phyloP scores from a whole-genome alignment of 1,140 invertebrate genomes.

The Augochlora pura region DNA sequence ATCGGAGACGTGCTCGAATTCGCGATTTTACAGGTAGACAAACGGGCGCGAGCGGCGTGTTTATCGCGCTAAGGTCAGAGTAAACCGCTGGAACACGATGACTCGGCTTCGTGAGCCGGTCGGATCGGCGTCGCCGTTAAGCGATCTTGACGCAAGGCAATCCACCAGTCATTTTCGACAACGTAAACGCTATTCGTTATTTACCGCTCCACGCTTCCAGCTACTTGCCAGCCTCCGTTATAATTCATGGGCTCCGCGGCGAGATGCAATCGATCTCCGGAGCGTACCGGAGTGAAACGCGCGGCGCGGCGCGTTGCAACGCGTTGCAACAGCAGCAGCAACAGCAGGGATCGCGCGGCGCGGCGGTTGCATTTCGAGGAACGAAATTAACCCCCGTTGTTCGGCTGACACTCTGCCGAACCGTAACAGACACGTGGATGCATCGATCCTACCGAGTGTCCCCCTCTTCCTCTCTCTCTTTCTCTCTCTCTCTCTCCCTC shows the following conservation, averaged over 20 bases:
- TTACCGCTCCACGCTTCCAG: slow-evolving; percentile 32
- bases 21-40: not conserved
- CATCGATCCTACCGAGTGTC: not conserved
- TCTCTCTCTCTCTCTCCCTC: not conserved
- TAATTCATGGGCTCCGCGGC: slow-evolving; percentile 30
- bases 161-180: slow-evolving; percentile 46
- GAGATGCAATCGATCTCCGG: slow-evolving; percentile 40
- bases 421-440: not conserved
- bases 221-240: slow-evolving; percentile 30
- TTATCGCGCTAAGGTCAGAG: not conserved
- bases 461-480: not conserved
- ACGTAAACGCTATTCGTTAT: slow-evolving; percentile 43
- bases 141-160: slow-evolving; percentile 40
- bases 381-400: slow-evolving; percentile 17
- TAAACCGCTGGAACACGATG: slow-evolving; percentile 27
- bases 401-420: not conserved
- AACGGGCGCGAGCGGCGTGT: slow-evolving; percentile 4
- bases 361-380: slow-evolving; percentile 2
- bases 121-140: slow-evolving; percentile 15
- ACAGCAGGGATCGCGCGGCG: too few relatives aligned
- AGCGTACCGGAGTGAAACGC: not conserved
- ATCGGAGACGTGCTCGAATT: too few relatives aligned
- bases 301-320: not conserved
- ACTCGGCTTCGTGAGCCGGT: slow-evolving; percentile 6
- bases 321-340: not conserved